Evolutionary conservation across 2,888 invertebrate genomes (phyloP).

Genomic region (Rapana venosa): DNA sequence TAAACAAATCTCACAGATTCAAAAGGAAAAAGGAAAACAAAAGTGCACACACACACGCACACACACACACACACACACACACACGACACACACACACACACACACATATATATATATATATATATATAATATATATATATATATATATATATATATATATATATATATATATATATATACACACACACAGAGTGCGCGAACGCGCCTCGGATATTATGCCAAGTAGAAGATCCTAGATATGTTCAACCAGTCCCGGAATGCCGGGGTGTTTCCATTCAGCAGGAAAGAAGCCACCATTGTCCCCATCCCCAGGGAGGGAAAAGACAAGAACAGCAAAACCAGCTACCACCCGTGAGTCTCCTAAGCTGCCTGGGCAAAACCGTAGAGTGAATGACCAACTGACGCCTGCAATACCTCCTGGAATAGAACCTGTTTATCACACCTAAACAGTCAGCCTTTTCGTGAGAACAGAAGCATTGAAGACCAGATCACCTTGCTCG

Average conservation of each 20-base stretch:
- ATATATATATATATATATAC: too few species aligned
- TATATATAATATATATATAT: too few species aligned
- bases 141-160: too few species aligned
- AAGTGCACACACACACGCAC: too few species aligned
- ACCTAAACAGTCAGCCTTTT: not conserved
- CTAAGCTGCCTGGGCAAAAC: not conserved
- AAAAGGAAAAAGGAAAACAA: too few species aligned
- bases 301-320: not conserved
- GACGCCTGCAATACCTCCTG: not conserved
- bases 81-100: too few species aligned
- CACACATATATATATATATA: too few species aligned
- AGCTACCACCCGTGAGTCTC: not conserved
- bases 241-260: not conserved
- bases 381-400: not conserved
- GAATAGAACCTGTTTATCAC: not conserved
- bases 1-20: too few species aligned
- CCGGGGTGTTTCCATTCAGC: not conserved
- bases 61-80: too few species aligned
- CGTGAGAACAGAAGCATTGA: slow-evolving; percentile 1
- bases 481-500: not conserved
- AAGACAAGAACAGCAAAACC: not conserved
- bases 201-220: not conserved
- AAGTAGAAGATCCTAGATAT: not conserved
- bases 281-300: not conserved
- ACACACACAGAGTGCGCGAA: too few species aligned